A percentile compares a stretch with the other conserved stretches of the same genome.
Conservation (phyloP, 2,888 invertebrate genomes). For the Meghimatium bilineatum region DNA sequence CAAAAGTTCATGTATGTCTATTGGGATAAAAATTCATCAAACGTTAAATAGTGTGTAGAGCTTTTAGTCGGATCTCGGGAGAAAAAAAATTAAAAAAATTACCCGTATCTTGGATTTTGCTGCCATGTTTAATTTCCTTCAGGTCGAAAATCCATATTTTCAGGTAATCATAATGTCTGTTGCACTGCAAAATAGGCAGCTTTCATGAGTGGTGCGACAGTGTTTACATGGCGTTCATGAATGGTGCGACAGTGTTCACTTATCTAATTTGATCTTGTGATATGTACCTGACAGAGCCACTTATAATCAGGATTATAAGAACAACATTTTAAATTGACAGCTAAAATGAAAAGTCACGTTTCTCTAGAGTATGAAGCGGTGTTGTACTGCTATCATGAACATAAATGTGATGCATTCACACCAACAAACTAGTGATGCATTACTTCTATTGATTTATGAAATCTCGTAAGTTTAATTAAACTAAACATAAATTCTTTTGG, state of each 20-base stretch:
- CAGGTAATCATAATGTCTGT: neutral
- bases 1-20: neutral
- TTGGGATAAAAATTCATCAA: neutral
- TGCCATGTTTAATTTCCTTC: slow-evolving; percentile 27
- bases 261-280: neutral
- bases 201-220: neutral
- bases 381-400: neutral
- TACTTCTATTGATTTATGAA: too few species aligned
- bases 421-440: too few species aligned
- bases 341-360: slow-evolving; percentile 11
- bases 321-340: neutral
- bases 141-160: slow-evolving; percentile 9
- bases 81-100: neutral
- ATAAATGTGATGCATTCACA: neutral
- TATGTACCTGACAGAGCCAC: neutral
- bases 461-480: too few species aligned
- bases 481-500: too few species aligned
- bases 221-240: neutral
- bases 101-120: neutral
- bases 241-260: neutral
- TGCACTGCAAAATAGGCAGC: neutral
- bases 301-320: neutral
- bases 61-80: neutral
- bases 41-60: slow-evolving; percentile 10
- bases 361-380: neutral